Conservation (phyloP, 92 coral and sea anemone genomes). For the Paramuricea clavata region DNA sequence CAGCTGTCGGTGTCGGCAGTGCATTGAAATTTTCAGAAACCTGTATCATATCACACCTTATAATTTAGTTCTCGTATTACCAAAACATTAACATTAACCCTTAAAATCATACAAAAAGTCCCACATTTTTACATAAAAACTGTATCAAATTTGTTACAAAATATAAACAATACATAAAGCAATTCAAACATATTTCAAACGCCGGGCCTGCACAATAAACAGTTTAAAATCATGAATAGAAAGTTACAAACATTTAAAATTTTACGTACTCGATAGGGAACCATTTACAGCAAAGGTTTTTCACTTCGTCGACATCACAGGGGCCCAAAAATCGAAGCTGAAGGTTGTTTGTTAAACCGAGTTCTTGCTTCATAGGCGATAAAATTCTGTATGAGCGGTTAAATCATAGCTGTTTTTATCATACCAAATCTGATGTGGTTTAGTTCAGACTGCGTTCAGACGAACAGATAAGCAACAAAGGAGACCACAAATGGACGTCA, state of each 20-base stretch:
- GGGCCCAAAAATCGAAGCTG: slow-evolving; percentile 97
- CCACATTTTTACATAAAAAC: no score
- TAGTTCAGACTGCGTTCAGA: background rate
- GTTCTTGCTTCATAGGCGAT: slow-evolving; percentile 88
- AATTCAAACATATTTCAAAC: background rate
- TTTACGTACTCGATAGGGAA: slow-evolving; percentile 99
- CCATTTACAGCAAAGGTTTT: slow-evolving; percentile 95
- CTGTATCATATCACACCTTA: no score
- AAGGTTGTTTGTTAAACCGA: slow-evolving; percentile 91
- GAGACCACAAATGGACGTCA: background rate
- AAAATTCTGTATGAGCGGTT: background rate
- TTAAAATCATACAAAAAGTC: no score
- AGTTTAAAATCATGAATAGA: background rate
- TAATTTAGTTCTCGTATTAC: no score
- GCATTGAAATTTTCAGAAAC: background rate
- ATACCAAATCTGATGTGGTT: background rate
- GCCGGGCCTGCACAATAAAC: background rate
- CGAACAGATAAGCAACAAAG: background rate
- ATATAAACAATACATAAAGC: background rate
- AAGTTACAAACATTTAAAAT: background rate
- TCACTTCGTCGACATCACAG: slow-evolving; percentile 90
- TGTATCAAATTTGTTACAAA: background rate
- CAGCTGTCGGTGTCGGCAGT: background rate
- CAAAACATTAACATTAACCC: no score
- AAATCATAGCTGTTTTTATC: slow-evolving; percentile 1